A percentile compares a stretch with the other conserved stretches of the same genome.
Conservation (phyloP, 2,113 vertebrate genomes). For the Cephalopterus ornatus region DNA sequence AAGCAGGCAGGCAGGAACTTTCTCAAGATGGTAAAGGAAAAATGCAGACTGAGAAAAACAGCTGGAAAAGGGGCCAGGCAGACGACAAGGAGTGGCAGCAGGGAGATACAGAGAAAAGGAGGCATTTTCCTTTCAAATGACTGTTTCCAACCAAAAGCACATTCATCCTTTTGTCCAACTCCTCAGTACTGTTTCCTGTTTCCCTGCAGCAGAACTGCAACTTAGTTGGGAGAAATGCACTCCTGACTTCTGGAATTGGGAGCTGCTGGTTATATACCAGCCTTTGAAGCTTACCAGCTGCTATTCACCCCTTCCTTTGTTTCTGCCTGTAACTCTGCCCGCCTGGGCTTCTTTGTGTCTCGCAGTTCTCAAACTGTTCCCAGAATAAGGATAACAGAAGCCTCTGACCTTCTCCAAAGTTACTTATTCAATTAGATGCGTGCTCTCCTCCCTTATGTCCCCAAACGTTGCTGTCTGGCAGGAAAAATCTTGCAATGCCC, state of each 20-base stretch:
- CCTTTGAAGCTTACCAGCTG: slow-evolving; percentile 6
- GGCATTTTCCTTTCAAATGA: background rate
- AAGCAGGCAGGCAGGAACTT: background rate
- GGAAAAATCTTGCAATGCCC: background rate
- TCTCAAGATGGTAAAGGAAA: background rate
- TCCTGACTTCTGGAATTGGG: background rate
- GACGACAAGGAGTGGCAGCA: background rate
- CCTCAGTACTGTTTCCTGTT: background rate
- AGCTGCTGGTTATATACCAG: background rate
- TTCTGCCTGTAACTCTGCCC: background rate
- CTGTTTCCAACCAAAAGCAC: no score
- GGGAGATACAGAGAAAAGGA: background rate
- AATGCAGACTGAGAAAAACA: background rate
- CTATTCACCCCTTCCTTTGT: slow-evolving; percentile 19
- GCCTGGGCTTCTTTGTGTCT: background rate
- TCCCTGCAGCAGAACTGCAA: background rate
- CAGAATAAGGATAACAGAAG: background rate
- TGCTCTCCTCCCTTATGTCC: background rate
- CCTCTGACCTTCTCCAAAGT: slow-evolving; percentile 4
- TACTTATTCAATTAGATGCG: background rate
- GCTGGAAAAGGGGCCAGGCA: background rate
- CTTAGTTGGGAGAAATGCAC: background rate
- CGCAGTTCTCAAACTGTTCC: background rate
- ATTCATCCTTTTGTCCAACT: background rate
- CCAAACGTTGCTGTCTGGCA: background rate